Conservation (phyloP, 2,888 invertebrate species). For the Morpho deidamia region DNA sequence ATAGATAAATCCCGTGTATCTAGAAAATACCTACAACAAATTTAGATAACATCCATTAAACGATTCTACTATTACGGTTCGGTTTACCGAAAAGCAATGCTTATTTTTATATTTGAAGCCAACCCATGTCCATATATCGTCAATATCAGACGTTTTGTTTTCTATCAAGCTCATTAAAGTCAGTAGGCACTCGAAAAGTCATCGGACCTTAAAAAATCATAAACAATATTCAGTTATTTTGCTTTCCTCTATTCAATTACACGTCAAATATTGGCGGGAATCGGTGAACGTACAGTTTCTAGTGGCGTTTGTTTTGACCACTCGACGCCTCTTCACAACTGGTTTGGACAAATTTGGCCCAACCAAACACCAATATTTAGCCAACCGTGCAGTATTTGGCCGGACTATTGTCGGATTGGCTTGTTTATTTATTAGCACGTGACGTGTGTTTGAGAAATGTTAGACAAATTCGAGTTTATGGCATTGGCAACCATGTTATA, state of each 20-base stretch:
- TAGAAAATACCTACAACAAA: no score
- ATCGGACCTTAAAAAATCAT: constrained; percentile 1
- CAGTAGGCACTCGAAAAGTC: constrained; percentile 1
- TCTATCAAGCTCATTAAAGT: neutral
- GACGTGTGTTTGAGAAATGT: constrained; percentile 13
- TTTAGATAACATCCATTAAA: no score
- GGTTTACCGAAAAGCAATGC: no score
- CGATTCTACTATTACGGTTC: no score
- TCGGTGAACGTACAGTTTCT: constrained; percentile 14
- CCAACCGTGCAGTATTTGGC: constrained; percentile 13
- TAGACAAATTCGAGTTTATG: constrained; percentile 4
- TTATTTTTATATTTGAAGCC: no score
- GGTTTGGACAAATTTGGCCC: constrained; percentile 18
- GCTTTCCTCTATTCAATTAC: constrained; percentile 19
- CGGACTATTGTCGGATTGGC: constrained; percentile 4
- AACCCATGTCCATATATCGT: no score
- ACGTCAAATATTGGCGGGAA: constrained; percentile 24
- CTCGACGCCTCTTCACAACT: constrained; percentile 17
- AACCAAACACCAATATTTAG: constrained; percentile 10
- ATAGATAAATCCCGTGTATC: no score
- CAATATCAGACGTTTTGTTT: neutral
- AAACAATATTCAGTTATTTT: constrained; percentile 7
- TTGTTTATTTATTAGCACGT: constrained; percentile 21
- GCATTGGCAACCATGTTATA: neutral
- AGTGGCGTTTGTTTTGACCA: constrained; percentile 12